Conservation (phyloP, 2,888 invertebrate species). For the Tetragnatha montana region DNA sequence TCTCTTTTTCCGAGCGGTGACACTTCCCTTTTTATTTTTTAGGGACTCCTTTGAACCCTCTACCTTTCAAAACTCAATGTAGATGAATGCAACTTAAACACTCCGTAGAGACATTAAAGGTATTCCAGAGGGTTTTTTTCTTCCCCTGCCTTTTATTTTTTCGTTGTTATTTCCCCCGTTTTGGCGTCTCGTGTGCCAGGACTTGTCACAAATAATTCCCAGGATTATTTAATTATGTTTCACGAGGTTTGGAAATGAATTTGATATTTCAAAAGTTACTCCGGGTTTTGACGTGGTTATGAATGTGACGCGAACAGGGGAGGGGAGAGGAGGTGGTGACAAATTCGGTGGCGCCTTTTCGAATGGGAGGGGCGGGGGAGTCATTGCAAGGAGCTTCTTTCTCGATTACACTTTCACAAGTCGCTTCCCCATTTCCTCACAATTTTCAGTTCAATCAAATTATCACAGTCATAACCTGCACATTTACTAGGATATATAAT, state of each 20-base stretch:
- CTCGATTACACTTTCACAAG: background rate
- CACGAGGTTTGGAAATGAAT: constrained; percentile 70
- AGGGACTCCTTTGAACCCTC: constrained; percentile 61
- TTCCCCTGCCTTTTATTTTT: constrained; percentile 2
- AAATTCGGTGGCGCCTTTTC: constrained; percentile 49
- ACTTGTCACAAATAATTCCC: constrained; percentile 70
- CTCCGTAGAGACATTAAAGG: constrained; percentile 68
- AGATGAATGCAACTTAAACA: constrained; percentile 70
- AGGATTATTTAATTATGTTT: constrained; percentile 71
- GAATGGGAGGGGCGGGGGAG: constrained; percentile 24
- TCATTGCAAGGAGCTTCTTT: constrained; percentile 25
- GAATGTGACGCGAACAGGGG: constrained; percentile 68
- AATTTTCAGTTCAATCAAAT: too few relatives aligned
- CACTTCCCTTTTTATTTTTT: constrained; percentile 56
- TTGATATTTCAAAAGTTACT: constrained; percentile 71
- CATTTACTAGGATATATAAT: too few relatives aligned
- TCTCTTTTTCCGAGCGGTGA: constrained; percentile 70
- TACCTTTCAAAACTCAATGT: constrained; percentile 70
- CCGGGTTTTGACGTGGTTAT: constrained; percentile 57
- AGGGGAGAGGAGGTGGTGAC: constrained; percentile 44
- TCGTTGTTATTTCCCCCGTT: constrained; percentile 60
- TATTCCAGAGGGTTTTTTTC: constrained; percentile 37
- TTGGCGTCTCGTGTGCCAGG: constrained; percentile 53
- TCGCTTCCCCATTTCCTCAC: too few relatives aligned
- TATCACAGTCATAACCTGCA: too few relatives aligned